Conservation (phyloP, 2,113 vertebrate species). For the Thalassoma bifasciatum region DNA sequence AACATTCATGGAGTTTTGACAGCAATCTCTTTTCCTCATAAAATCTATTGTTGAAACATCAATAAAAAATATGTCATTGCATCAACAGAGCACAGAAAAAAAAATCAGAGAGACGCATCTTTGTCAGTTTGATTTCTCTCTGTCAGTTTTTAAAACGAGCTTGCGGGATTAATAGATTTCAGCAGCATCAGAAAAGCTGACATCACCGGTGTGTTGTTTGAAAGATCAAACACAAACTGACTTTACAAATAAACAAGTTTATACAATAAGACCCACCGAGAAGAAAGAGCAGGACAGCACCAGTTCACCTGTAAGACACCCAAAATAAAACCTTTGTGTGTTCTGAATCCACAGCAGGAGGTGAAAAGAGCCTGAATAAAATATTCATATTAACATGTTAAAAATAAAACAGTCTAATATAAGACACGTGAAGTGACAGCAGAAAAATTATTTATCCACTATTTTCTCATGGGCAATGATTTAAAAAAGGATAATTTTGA, state of each 20-base stretch:
- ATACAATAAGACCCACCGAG: conserved; percentile 48
- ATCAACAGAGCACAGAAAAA: conserved; percentile 46
- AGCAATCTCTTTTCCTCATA: conserved; percentile 65
- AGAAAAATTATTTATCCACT: not conserved
- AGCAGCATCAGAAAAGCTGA: not conserved
- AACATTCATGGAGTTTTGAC: conserved; percentile 39
- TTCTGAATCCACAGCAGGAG: not conserved
- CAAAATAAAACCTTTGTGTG: not conserved
- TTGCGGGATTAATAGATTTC: not conserved
- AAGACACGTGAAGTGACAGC: not conserved
- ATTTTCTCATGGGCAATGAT: conserved; percentile 17
- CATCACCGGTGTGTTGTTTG: too few relatives aligned
- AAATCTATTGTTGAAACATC: conserved; percentile 65
- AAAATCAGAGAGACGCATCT: not conserved
- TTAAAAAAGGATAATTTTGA: conserved; percentile 10
- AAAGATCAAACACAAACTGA: not conserved
- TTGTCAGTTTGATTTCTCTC: not conserved
- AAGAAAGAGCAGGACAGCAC: conserved; percentile 37
- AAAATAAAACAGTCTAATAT: conserved; percentile 13
- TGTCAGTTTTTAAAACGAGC: not conserved
- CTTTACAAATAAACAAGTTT: conserved; percentile 13
- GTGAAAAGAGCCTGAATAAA: conserved; percentile 11
- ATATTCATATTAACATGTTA: conserved; percentile 11
- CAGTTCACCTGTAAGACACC: conserved; percentile 33
- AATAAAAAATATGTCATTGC: conserved; percentile 60